These are phyloP conservation scores for Magallana angulata DNA, from an alignment of 1,140 invertebrate genomes.

Conservation along the genomic window DNA sequence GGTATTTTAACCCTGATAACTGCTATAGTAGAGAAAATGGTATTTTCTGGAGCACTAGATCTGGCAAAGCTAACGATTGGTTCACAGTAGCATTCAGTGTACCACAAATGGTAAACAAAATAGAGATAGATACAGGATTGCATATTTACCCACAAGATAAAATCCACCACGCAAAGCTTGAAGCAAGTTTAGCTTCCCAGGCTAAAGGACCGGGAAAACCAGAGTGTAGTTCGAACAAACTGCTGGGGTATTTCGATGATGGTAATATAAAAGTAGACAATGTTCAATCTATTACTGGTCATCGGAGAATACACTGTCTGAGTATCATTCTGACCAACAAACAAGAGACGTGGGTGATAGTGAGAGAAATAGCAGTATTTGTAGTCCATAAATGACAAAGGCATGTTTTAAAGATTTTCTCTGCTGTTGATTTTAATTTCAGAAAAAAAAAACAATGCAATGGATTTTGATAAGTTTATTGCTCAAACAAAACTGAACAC, in stretches of 20 bases:
- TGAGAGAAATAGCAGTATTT: slow-evolving; percentile 63
- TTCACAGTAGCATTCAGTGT: slow-evolving; percentile 55
- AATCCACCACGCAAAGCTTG: slow-evolving; percentile 45
- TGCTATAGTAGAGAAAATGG: slow-evolving; percentile 52
- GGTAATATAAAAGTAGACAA: slow-evolving; percentile 49
- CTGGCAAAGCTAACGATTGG: slow-evolving; percentile 41
- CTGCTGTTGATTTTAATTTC: too few species aligned
- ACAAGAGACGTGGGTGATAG: slow-evolving; percentile 51
- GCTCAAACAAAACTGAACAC: too few species aligned
- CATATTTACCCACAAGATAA: slow-evolving; percentile 49
- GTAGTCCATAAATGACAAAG: too few species aligned
- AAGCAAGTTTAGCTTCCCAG: slow-evolving; percentile 47
- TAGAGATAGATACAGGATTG: slow-evolving; percentile 54
- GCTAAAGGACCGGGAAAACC: slow-evolving; percentile 12
- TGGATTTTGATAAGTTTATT: too few species aligned
- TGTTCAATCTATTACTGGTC: not conserved
- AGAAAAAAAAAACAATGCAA: too few species aligned
- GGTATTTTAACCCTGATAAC: slow-evolving; percentile 45
- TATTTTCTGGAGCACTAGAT: slow-evolving; percentile 57
- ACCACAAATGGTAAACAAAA: slow-evolving; percentile 50
- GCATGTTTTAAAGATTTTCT: too few species aligned
- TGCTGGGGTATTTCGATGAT: slow-evolving; percentile 52
- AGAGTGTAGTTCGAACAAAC: slow-evolving; percentile 52
- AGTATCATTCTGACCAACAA: slow-evolving; percentile 53
- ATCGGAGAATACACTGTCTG: slow-evolving; percentile 51